These are phyloP conservation scores for Deroplatys truncata DNA, from an alignment of 2,888 invertebrate species.

Conservation along the genomic window DNA sequence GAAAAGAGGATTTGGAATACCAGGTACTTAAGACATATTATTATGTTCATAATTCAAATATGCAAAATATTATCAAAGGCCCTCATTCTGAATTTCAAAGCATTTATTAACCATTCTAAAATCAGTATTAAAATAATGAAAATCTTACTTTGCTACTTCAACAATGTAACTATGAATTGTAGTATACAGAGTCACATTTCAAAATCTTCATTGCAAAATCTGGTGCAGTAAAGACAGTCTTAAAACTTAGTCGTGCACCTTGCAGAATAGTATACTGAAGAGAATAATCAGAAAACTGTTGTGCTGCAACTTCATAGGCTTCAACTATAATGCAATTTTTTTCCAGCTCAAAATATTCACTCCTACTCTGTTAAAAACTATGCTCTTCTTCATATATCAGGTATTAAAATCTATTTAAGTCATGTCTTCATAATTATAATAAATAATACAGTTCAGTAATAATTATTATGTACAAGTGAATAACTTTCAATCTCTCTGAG, in stretches of 20 bases:
- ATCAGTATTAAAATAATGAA: background rate
- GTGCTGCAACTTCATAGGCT: background rate
- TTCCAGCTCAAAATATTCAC: background rate
- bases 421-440: background rate
- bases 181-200: background rate
- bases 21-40: too few species aligned
- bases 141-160: background rate
- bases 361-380: background rate
- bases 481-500: background rate
- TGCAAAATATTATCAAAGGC: too few species aligned
- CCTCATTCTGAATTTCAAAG: too few species aligned
- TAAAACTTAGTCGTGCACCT: background rate
- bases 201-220: background rate
- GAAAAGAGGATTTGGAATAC: too few species aligned
- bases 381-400: background rate
- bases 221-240: background rate
- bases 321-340: background rate
- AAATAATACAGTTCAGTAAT: slow-evolving; percentile 12
- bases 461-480: slow-evolving; percentile 11
- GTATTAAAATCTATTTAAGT: slow-evolving; percentile 13
- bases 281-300: background rate
- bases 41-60: too few species aligned
- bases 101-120: too few species aligned
- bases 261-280: background rate
- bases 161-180: background rate